A percentile compares a stretch with the other conserved stretches of the same genome.
phyloP scores from a whole-genome alignment of 2,113 vertebrate genomes.

The Mastomys coucha region DNA sequence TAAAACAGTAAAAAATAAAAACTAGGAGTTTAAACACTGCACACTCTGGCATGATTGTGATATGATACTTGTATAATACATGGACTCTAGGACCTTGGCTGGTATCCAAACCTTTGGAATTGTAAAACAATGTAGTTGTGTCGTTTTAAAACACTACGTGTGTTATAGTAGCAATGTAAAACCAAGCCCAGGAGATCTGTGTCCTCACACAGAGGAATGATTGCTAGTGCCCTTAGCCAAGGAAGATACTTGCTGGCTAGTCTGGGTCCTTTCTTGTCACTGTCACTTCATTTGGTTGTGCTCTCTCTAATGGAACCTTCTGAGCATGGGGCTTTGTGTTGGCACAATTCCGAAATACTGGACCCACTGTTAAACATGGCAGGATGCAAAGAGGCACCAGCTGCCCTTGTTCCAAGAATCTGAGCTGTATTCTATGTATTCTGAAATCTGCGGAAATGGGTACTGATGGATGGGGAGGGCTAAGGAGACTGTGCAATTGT shows the following conservation, averaged over 20 bases:
- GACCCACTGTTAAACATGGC: neutral
- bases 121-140: neutral
- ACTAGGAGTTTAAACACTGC: neutral
- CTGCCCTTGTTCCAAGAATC: neutral
- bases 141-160: neutral
- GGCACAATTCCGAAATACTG: neutral
- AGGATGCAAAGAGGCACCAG: neutral
- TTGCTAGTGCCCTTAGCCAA: neutral
- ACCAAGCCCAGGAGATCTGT: neutral
- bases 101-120: neutral
- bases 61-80: neutral
- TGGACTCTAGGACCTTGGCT: neutral
- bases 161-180: neutral
- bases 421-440: neutral
- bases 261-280: neutral
- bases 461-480: too few species aligned
- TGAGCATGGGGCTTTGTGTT: neutral
- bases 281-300: neutral
- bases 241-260: neutral
- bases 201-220: neutral
- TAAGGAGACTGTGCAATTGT: neutral
- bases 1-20: constrained; percentile 19
- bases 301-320: neutral
- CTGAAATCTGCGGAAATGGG: neutral
- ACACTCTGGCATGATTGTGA: neutral